Percentiles rank a stretch among this genome's conserved stretches.
Evolutionary conservation across 2,888 invertebrate genomes (phyloP).

Genomic region (Nezara viridula): DNA sequence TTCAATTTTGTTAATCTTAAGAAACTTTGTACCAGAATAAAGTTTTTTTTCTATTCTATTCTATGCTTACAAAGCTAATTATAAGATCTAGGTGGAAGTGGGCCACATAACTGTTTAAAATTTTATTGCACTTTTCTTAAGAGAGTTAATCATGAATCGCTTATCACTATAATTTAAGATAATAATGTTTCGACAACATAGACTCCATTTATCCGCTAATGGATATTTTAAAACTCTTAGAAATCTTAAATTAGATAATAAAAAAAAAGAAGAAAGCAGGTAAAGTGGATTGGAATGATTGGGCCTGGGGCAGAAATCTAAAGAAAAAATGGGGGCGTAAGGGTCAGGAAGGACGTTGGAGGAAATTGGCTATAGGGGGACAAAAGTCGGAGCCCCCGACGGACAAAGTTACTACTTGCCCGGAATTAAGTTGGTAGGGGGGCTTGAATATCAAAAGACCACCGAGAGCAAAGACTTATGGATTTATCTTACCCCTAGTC

Average conservation of each 20-base stretch:
- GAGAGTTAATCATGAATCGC: too few relatives aligned
- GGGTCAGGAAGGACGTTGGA: slow-evolving; percentile 51
- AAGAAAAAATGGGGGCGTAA: slow-evolving; percentile 40
- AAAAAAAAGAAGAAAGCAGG: neutral
- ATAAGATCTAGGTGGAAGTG: too few relatives aligned
- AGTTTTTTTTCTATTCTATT: too few relatives aligned
- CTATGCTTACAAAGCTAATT: too few relatives aligned
- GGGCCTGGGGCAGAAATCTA: neutral
- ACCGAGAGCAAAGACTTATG: slow-evolving; percentile 11
- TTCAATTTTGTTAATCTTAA: too few relatives aligned
- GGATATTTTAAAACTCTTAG: neutral
- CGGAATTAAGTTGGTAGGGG: slow-evolving; percentile 53
- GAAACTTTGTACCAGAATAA: too few relatives aligned
- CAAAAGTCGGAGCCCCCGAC: slow-evolving; percentile 51
- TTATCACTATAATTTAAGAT: too few relatives aligned
- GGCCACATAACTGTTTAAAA: too few relatives aligned
- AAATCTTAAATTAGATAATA: neutral
- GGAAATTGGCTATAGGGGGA: slow-evolving; percentile 57
- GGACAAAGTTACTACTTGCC: slow-evolving; percentile 58
- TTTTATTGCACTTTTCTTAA: too few relatives aligned
- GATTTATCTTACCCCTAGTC: neutral
- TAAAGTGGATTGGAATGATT: slow-evolving; percentile 49
- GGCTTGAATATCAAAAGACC: slow-evolving; percentile 54
- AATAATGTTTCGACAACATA: too few relatives aligned
- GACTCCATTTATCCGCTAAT: neutral